Base-by-base conservation (phyloP, 2,797 vertebrate species). In the Rhinatrema bivittatum region DNA sequence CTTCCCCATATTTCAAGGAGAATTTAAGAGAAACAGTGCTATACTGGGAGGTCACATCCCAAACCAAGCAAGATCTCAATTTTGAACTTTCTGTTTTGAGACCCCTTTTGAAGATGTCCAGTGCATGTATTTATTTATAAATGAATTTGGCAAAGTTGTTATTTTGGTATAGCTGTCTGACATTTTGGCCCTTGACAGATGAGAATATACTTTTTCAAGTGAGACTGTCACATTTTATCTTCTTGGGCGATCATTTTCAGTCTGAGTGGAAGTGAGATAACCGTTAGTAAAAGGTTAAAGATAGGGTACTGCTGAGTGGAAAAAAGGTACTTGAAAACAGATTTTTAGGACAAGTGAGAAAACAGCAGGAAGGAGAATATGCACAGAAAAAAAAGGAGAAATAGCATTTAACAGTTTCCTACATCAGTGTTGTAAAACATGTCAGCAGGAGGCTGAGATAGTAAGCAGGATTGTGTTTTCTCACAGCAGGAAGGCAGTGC, bases 241-340 rank as follows among this genome's bases (percentile, higher is more conserved):
- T 46, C 34, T 40, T 41, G 52, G 60, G 68, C 78, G 75, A 77
- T 81, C 67, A 78, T 22, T 58, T 60, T 50, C 31, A 34, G 44
- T 48, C 27, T 76, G 65, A 66, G 51, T 68, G n/a, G n/a, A 60
- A 76, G 47, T 35, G 47, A 61, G 53, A 74, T 49, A 65, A 46
- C 56, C 22, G 56, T 57, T 50, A 16, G 33, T 55, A n/a, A 12
- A 16, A 51, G 65, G 76, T 75, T 62, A 74, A 64, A 58, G 44
- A 50, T 50, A 56, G 68, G 70, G 56, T 65, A 74, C 29, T 20
- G 5, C 25, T 39, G 23, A 37, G 49, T 46, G 53, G 55, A 50
- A 25, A 24, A 22, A 32, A 54, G 53, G 48, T 27, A 67, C 37
- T 40, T 36, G 21, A 56, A 47, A 57, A 66, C 39, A 18, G 10